phyloP scores from a whole-genome alignment of 2,113 vertebrate species.

The Rhagologus leucostigma region DNA sequence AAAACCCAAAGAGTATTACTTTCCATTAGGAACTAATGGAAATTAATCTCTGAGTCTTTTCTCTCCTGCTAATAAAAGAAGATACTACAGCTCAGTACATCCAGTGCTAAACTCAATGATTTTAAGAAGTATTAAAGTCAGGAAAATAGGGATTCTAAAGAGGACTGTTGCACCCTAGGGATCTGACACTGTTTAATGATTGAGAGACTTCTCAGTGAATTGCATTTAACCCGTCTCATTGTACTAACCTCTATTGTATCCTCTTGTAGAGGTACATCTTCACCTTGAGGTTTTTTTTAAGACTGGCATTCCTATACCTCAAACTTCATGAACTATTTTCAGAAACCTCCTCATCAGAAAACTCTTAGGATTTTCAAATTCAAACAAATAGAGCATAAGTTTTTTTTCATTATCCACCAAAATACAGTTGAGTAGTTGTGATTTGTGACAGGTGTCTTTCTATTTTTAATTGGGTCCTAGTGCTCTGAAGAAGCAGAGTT shows the following conservation, averaged over 20 bases:
- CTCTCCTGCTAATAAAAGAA: neutral
- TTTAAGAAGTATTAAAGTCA: neutral
- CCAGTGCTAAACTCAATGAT: neutral
- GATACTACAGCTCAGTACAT: rapidly evolving
- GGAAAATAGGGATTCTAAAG: neutral
- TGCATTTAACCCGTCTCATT: neutral
- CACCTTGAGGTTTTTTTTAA: neutral
- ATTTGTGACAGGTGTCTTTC: neutral
- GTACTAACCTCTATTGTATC: neutral
- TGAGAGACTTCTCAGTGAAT: neutral
- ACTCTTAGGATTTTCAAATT: neutral
- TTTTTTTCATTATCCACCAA: neutral
- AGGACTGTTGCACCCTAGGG: neutral
- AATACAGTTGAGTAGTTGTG: neutral
- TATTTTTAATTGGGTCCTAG: neutral
- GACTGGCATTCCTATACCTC: neutral
- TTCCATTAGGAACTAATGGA: neutral
- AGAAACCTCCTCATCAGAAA: neutral
- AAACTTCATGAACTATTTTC: neutral
- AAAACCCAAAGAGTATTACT: neutral
- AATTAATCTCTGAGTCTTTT: neutral
- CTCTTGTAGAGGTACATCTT: neutral
- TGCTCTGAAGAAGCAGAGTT: neutral
- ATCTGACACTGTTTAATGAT: neutral
- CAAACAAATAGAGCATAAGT: neutral